Evolutionary conservation across 2,888 invertebrate genomes (phyloP), one percentile per base, ranked within the genome.

Genomic region (Uropetala carovei): DNA sequence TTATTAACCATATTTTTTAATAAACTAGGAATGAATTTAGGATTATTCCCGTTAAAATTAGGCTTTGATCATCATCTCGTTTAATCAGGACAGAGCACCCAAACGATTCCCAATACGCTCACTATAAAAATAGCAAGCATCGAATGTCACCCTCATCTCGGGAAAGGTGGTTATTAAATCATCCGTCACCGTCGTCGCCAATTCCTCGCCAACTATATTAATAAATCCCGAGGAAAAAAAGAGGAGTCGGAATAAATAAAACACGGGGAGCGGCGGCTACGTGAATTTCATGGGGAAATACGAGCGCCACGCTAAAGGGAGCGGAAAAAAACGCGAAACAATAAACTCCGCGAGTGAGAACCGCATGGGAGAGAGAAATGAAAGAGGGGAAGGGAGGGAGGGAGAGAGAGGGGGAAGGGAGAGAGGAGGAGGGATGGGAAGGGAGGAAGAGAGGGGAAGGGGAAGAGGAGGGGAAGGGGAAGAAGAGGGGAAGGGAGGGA

Each of bases 111-210:
- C 43, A 43, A 43, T 43, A 43, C 5, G 43, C 43, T 1, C 43
- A 43, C 43, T 43, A 43, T 43, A 11, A 75, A 75, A 27, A 27
- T 22, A 75, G 27, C 75, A 75, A 10, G 75, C 75, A 27, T 75
- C 22, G 75, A 75, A 27, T 75, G 22, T 75, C 75, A 27, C 22
- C 68, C 18, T 10, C n/a, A 22, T n/a, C 13, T 68, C 68, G 68
- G 4, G 75, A 14, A 43, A 22, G 0, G 27, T 14, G 75, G 75
- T 75, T 75, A 75, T 75, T 75, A 75, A 75, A 75, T 75, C 75
- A 75, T 75, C 75, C 75, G 75, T 75, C 75, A 75, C 27, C 75
- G 75, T 75, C 75, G 75, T 75, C 75, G 75, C 75, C 75, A 75
- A 75, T 75, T 75, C 75, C 75, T 75, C 75, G 27, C 75, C 75